phyloP scores from a whole-genome alignment of 2,888 invertebrate species.

The Dorcus hopei region DNA sequence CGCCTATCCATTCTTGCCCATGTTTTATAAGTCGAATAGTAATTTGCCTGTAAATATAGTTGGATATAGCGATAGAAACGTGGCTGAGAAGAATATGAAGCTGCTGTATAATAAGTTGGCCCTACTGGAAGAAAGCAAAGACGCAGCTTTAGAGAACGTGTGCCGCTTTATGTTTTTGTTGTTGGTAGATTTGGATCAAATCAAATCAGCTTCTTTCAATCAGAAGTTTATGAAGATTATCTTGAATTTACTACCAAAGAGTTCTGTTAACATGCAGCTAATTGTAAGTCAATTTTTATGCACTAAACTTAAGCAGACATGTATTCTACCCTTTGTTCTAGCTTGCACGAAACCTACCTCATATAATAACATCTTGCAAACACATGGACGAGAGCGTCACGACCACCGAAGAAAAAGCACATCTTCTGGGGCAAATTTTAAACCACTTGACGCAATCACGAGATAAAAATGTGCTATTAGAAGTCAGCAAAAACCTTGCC shows the following conservation, averaged over 20 bases:
- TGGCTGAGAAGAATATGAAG: slow-evolving; percentile 16
- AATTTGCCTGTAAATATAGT: slow-evolving; percentile 30
- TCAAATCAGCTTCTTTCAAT: slow-evolving; percentile 24
- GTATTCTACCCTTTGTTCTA: too few species aligned
- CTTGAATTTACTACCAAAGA: slow-evolving; percentile 12
- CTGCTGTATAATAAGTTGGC: slow-evolving; percentile 26
- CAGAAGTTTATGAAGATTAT: slow-evolving; percentile 31
- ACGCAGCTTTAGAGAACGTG: slow-evolving; percentile 22
- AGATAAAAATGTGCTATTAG: slow-evolving; percentile 2
- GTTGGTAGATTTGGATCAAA: slow-evolving; percentile 26
- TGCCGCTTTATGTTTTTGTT: slow-evolving; percentile 29
- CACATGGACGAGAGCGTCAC: too few species aligned
- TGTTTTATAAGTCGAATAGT: slow-evolving; percentile 20
- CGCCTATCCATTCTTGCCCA: slow-evolving; percentile 28
- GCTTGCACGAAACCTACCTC: too few species aligned
- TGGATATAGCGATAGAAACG: slow-evolving; percentile 23
- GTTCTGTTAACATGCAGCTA: background rate
- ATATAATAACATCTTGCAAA: too few species aligned
- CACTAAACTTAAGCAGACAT: too few species aligned
- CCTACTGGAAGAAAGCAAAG: slow-evolving; percentile 23
- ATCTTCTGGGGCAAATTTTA: too few species aligned
- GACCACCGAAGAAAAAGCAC: too few species aligned
- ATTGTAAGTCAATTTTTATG: background rate
- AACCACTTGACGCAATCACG: too few species aligned
- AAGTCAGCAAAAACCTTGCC: slow-evolving; percentile 27